Base-by-base conservation (phyloP, 2,888 invertebrate species). In the Andrena bicolor region DNA sequence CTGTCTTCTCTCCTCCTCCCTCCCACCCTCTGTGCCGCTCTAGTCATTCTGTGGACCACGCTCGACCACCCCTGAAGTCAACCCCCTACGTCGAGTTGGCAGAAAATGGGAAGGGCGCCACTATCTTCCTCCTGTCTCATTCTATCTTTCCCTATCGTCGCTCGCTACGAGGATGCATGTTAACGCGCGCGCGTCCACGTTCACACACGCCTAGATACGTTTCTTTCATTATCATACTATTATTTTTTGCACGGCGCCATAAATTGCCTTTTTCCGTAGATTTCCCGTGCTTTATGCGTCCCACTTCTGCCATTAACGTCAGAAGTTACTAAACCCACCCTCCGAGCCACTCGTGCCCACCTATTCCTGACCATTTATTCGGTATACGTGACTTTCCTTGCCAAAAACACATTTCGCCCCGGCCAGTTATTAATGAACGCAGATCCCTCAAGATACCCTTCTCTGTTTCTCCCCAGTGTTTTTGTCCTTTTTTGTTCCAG, bases 291-390 rank as follows among this genome's bases (percentile, higher is more conserved):
- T 92, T 92, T 92, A 92, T 92, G 89, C 92, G 92, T 92, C 91
- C 92, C 92, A 92, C 92, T 92, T 91, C 92, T 92, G 90, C 92
- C 91, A 92, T 92, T 92, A 92, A 92, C 88, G 92, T 92, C 92
- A 91, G 83, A 80, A 78, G 80, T 78, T 72, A 23, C 83, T 23
- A 79, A 71, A 78, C 78, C 83, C 79, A 63, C 80, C 61, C 77
- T 60, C 51, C 35, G 56, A 41, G 63, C 65, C 70, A 70, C 68
- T 56, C 65, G 61, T 32, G 49, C 51, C 79, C 80, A 61, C 80
- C 61, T 61, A 60, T 82, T 77, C 79, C 76, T 48, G 87, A 86
- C 90, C 91, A 90, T 92, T 90, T 90, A 90, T 91, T 87, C 90
- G 84, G 75, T 84, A 89, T 91, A 91, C 91, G 92, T 91, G 92